These are phyloP conservation scores for Gasterosteus nipponicus DNA, from an alignment of 2,113 vertebrate species.

Conservation along the genomic window DNA sequence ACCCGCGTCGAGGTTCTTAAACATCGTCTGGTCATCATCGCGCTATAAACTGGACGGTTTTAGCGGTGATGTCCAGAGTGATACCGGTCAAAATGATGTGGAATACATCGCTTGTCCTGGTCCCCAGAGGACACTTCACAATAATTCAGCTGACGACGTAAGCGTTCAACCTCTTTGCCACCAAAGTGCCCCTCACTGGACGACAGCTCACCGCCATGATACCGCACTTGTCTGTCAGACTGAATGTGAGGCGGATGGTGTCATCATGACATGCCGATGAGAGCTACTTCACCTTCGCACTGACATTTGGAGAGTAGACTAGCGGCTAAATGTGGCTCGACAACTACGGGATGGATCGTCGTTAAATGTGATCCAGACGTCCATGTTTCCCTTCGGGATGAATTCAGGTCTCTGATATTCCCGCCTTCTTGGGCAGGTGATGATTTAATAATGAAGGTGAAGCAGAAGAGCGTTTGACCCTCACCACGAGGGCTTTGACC, in stretches of 20 bases:
- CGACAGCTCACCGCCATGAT: neutral
- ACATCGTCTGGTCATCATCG: neutral
- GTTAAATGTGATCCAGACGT: too few species aligned
- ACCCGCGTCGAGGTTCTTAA: too few species aligned
- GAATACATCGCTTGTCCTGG: neutral
- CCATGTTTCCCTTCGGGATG: too few species aligned
- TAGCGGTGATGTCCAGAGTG: neutral
- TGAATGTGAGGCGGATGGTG: neutral
- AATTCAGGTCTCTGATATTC: too few species aligned
- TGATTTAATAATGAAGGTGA: too few species aligned
- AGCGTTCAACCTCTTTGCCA: too few species aligned
- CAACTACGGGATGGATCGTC: too few species aligned
- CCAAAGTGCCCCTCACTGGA: neutral
- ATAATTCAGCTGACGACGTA: too few species aligned
- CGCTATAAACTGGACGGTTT: neutral
- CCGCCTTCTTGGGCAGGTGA: too few species aligned
- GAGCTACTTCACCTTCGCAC: neutral
- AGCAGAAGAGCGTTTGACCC: too few species aligned
- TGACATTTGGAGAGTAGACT: neutral
- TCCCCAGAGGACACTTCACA: neutral
- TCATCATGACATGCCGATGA: neutral
- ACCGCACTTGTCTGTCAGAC: neutral
- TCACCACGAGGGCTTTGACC: too few species aligned
- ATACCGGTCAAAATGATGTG: neutral
- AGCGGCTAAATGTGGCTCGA: too few species aligned